A percentile compares a stretch with the other conserved stretches of the same genome.
Evolutionary conservation across 2,888 invertebrate genomes (phyloP).

Genomic region (Chorisops tibialis): DNA sequence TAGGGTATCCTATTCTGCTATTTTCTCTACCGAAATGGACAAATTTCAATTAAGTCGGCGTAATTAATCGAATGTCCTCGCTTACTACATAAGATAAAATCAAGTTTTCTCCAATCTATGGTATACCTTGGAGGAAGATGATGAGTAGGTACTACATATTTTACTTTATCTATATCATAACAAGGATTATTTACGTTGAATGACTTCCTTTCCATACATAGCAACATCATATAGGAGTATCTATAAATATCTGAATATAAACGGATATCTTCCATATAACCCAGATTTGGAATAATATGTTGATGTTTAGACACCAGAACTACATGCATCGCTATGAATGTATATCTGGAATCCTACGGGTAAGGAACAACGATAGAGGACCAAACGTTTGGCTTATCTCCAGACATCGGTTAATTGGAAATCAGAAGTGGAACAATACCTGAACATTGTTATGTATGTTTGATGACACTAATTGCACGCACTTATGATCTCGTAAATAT

Average conservation of each 20-base stretch:
- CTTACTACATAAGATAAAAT: slow-evolving; percentile 13
- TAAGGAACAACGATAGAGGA: too few relatives aligned
- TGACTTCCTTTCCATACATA: too few relatives aligned
- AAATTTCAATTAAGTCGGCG: slow-evolving; percentile 34
- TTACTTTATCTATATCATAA: too few relatives aligned
- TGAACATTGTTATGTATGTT: neutral
- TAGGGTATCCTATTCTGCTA: slow-evolving; percentile 31
- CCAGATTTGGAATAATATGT: too few relatives aligned
- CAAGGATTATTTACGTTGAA: too few relatives aligned
- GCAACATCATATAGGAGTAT: too few relatives aligned
- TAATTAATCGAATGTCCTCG: slow-evolving; percentile 33
- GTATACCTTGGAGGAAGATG: neutral
- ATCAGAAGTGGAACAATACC: slow-evolving; percentile 27
- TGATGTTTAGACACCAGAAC: too few relatives aligned
- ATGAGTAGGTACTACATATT: too few relatives aligned
- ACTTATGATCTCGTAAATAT: slow-evolving; percentile 3
- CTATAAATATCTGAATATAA: too few relatives aligned
- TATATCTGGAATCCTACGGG: neutral
- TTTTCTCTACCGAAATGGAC: slow-evolving; percentile 31
- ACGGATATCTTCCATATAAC: too few relatives aligned
- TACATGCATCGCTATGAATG: too few relatives aligned
- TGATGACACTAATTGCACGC: slow-evolving; percentile 6
- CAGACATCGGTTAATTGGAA: slow-evolving; percentile 27
- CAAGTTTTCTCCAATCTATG: slow-evolving; percentile 8
- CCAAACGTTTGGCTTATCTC: slow-evolving; percentile 19